Evolutionary conservation across 1,140 invertebrate genomes (phyloP), one percentile per base, ranked within the genome.

Genomic region (Panagrolaimus sp.): DNA sequence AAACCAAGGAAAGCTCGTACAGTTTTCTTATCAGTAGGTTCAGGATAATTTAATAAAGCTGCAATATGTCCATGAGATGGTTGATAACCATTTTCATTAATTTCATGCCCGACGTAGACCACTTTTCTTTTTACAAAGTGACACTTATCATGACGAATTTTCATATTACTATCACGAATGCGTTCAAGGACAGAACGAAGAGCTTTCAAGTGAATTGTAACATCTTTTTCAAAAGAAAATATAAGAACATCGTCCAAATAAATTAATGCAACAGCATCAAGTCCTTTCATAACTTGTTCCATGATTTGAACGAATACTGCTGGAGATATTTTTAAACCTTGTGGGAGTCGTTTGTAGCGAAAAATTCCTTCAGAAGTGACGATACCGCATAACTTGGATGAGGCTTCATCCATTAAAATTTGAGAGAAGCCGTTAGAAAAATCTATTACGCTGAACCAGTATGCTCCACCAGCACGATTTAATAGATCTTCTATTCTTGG

Each of bases 11-110:
- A 78, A 47, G 71, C 65, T 67, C 69, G 73, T 16, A 86, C 23
- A 68, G 84, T 75, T 27, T 71, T 82, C 23, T 78, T 63, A 65
- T 78, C 75, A 11, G 38, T 72, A 14, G 86, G 85, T 14, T 53
- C 67, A 5, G 81, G 74, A 68, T 83, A 82, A 1, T 85, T 74
- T 13, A 78, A 16, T 3, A 87, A 83, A 5, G 84, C 79, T 48
- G 70, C 45, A 14, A 85, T 69, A 69, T 86, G 86, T 14, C 80
- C 78, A 0, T 83, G 83, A 73, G 85, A 82, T 0, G 82, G 73
- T 51, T 76, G 66, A 4, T 85, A 20, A 16, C 86, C 86, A n/a
- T 82, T 48, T 0, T n/a, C 48, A 48, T 44, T 69, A 8, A 81
- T 65, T 42, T 68, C 23, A 43, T 80, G 71, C 47, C 82, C 78